Evolutionary conservation across 2,113 vertebrate species (phyloP), one percentile per base, ranked within the genome.

Genomic region (Odontesthes bonariensis): DNA sequence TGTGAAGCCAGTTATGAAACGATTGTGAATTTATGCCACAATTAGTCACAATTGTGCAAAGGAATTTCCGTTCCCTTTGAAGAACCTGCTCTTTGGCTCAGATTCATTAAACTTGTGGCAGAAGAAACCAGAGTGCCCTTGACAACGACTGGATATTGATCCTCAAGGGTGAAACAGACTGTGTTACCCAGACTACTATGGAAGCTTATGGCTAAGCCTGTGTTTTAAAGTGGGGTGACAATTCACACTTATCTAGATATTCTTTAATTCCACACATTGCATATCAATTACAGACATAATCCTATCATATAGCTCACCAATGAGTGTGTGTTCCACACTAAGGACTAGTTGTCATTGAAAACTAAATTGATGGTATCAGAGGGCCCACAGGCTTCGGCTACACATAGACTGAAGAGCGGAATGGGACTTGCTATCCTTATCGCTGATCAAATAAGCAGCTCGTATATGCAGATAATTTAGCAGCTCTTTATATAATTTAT

Each of bases 21-120:
- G 4, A 79, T 86, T 79, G 81, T 77, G 74, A 86, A 92, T 91
- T 90, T 88, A 88, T 89, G 86, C 92, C 75, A 61, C 91, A 91
- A 93, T 94, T 93, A 95, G 91, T 88, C 85, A 82, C 89, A 88
- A 88, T 86, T 92, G 84, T 75, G 69, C 65, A 47, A 66, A 93
- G 85, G 89, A 89, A 86, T 88, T 91, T 54, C 49, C 6, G 11
- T 40, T 12, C 44, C 38, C 58, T 88, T 86, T 80, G 67, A 87
- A 86, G 66, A 81, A 56, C 59, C 47, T 60, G n/a, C 67, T 77
- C 72, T 69, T 59, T 73, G 58, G 44, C 47, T 69, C 67, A 58
- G 40, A 67, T 56, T 61, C n/a, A 20, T 72, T 76, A 11, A 84
- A 86, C 55, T 56, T 64, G 76, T 77, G 68, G 63, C 72, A 64